Evolutionary conservation across 2,797 vertebrate species (phyloP), one percentile per base, ranked within the genome.

Genomic region (Tragopan temminckii): DNA sequence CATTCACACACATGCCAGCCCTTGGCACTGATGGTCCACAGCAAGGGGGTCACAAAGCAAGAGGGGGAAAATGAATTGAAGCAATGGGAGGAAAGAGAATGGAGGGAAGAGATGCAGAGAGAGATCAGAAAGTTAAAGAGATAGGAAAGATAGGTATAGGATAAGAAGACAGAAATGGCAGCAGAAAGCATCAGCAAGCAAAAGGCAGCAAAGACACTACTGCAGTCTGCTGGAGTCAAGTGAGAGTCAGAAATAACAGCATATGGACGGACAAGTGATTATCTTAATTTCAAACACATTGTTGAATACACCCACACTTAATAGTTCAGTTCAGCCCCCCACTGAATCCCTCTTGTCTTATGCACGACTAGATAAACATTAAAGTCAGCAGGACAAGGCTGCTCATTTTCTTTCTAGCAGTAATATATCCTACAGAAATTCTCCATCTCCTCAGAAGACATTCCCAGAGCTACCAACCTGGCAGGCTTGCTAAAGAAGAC

Each of bases 81-180:
- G 33, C 15, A 31, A 6, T 61, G 35, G 38, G 11, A 40, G 24
- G 11, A 40, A 24, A 29, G 18, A 40, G 36, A 40, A 40, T 16
- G 58, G 38, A 63, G n/a, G 11, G 17, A 76, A 45, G 16, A 53
- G 53, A 42, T 38, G 25, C 46, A 88, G 42, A 29, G 0, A 67
- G 36, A 43, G 70, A 76, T 48, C 85, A 64, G 62, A 87, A 36
- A 58, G 33, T 38, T 79, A 67, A 86, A 43, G 46, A 18, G 43
- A 12, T 40, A 57, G 25, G 48, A 67, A 66, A 3, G 1, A 79
- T n/a, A 0, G 0, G 21, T 6, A 40, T 0, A 43, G 48, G 50
- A 23, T 31, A 84, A 76, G 50, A 72, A 58, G n/a, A 84, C 90
- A 81, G 10, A 90, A 96, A 75, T 1, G 9, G 42, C 27, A 62